Conservation (phyloP, 2,888 invertebrate genomes). For the Lepidochitona cinerea region DNA sequence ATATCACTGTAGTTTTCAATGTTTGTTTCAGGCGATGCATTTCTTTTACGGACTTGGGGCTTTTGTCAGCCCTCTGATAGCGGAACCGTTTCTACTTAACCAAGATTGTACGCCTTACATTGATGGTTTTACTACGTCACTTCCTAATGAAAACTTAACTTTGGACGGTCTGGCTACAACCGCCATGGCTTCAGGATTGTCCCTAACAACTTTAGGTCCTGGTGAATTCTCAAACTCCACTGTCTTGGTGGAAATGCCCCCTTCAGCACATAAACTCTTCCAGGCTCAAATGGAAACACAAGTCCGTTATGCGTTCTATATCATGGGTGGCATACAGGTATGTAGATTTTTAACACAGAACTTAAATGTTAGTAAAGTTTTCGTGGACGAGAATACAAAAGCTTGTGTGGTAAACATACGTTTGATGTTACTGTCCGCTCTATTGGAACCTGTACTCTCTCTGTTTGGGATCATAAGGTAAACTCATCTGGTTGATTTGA, state of each 20-base stretch:
- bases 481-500: too few relatives aligned
- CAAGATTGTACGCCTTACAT: conserved; percentile 69
- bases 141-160: not conserved
- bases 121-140: conserved; percentile 46
- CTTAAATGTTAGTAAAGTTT: too few relatives aligned
- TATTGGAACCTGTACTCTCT: too few relatives aligned
- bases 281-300: conserved; percentile 64
- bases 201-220: not conserved
- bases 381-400: too few relatives aligned
- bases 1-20: not conserved
- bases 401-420: too few relatives aligned
- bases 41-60: conserved; percentile 73
- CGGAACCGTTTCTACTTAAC: conserved; percentile 72
- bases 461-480: too few relatives aligned
- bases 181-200: not conserved
- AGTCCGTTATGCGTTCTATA: conserved; percentile 71
- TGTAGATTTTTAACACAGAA: too few relatives aligned
- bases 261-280: conserved; percentile 40
- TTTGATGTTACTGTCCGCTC: too few relatives aligned
- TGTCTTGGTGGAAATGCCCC: conserved; percentile 27
- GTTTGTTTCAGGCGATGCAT: conserved; percentile 70
- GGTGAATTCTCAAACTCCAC: not conserved
- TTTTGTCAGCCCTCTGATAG: conserved; percentile 72
- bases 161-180: not conserved
- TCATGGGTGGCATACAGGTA: conserved; percentile 72